Evolutionary conservation across 2,113 vertebrate genomes (phyloP).

Genomic region (Acanthisitta chloris): DNA sequence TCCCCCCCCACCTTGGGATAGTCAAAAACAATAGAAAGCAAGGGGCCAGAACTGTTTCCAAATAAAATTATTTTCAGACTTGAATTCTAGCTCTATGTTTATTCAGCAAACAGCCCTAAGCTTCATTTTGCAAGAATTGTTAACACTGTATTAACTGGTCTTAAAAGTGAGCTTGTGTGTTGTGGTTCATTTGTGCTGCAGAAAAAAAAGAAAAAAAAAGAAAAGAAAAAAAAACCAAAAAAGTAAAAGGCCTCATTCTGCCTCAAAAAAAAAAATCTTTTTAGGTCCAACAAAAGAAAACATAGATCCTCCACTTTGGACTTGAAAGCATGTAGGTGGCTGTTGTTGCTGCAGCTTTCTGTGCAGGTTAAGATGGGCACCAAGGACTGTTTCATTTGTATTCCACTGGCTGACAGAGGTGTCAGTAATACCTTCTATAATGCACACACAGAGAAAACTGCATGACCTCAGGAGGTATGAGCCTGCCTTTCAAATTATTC

Average conservation of each 20-base stretch:
- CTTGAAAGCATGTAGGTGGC: neutral
- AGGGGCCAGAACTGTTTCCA: neutral
- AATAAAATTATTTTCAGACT: neutral
- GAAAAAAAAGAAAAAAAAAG: neutral
- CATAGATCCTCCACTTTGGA: neutral
- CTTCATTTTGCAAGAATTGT: neutral
- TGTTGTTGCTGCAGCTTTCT: neutral
- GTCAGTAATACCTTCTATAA: neutral
- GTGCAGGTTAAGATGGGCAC: neutral
- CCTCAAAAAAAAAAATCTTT: neutral
- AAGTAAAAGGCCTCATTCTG: neutral
- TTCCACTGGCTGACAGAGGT: neutral
- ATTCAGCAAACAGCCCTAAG: neutral
- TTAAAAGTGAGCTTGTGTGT: neutral
- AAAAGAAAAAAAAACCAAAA: too few species aligned
- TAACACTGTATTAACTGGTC: neutral
- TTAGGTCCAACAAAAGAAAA: neutral
- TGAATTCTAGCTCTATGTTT: neutral
- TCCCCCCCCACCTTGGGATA: neutral
- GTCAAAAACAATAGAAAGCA: neutral
- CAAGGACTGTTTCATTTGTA: neutral
- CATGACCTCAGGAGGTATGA: neutral
- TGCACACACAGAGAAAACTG: neutral
- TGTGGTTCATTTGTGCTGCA: neutral
- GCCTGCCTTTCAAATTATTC: neutral